A percentile compares a stretch with the other conserved stretches of the same genome.
phyloP scores from a whole-genome alignment of 2,888 invertebrate genomes.

The Drosophila conformis region DNA sequence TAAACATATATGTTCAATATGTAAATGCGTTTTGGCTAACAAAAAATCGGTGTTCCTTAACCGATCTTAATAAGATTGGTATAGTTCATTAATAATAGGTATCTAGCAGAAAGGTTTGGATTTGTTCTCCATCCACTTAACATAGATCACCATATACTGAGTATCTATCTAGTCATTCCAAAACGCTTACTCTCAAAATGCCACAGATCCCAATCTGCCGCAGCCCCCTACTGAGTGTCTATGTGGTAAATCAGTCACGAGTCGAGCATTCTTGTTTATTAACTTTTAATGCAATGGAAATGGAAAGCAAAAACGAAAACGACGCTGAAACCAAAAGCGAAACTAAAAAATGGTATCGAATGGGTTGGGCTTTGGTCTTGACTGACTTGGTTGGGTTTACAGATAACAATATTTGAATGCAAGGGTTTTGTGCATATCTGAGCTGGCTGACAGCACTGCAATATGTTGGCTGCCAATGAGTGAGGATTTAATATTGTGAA shows the following conservation, averaged over 20 bases:
- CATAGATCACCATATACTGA: neutral
- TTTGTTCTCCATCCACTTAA: no score
- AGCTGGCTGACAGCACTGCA: slow-evolving; percentile 34
- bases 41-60: no score
- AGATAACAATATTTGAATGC: slow-evolving; percentile 30
- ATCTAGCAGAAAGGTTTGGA: no score
- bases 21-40: no score
- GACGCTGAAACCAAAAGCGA: slow-evolving; percentile 17
- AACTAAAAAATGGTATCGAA: slow-evolving; percentile 38
- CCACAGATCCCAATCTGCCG: neutral
- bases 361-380: slow-evolving; percentile 31
- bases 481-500: slow-evolving; percentile 45
- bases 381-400: slow-evolving; percentile 17
- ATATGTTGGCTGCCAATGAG: slow-evolving; percentile 48
- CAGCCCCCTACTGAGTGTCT: slow-evolving; percentile 22
- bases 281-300: slow-evolving; percentile 50
- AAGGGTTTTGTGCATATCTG: slow-evolving; percentile 31
- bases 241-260: neutral
- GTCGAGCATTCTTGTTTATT: slow-evolving; percentile 14
- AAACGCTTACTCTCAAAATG: neutral
- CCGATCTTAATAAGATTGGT: no score
- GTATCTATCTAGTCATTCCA: neutral
- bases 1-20: no score
- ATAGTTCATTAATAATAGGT: no score
- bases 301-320: slow-evolving; percentile 55